Evolutionary conservation across 2,797 vertebrate species (phyloP), one percentile per base, ranked within the genome.

Genomic region (Gymnothorax reevesii): DNA sequence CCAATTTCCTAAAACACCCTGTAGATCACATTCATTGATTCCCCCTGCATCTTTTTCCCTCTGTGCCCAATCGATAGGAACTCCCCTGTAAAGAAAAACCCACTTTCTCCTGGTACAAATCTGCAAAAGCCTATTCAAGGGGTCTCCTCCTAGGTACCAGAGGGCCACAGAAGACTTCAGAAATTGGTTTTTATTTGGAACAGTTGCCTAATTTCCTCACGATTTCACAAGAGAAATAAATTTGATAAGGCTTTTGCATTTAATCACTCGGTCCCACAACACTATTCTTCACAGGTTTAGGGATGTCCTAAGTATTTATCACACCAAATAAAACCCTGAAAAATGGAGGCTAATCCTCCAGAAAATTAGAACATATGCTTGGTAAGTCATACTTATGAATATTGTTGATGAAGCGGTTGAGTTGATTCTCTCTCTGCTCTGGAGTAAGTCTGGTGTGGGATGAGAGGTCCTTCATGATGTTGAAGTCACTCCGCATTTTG

Each of bases 401-500:
- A 80, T 94, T 96, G 10, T 75, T 84, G 7, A 97, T 90, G 27
- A 99, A 97, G 83, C 92, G 93, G 82, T 91, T 94, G 3, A 99
- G 95, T 85, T 97, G 96, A 0, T 59, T 87, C 87, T 97, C 95
- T 88, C 98, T 95, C 88, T 97, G 94, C 52, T 97, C 97, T 0
- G 98, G 98, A 0, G 89, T 90, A 86, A 99, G 93, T 88, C 95
- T 95, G 0, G 98, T 99, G 84, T 99, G 97, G 1, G 33, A 0
- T 0, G 94, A 91, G 89, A 99, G 89, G 88, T 99, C 98, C 62
- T 95, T 99, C 98, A 99, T 99, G 90, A 99, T 96, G 3, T 64
- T 95, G 89, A 96, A 98, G 91, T 99, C 98, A 0, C 66, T 93
- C 6, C 98, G 95, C 97, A 99, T 99, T 92, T 96, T 98, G 73